phyloP scores from a whole-genome alignment of 2,888 invertebrate species.

The Lysandra bellargus region DNA sequence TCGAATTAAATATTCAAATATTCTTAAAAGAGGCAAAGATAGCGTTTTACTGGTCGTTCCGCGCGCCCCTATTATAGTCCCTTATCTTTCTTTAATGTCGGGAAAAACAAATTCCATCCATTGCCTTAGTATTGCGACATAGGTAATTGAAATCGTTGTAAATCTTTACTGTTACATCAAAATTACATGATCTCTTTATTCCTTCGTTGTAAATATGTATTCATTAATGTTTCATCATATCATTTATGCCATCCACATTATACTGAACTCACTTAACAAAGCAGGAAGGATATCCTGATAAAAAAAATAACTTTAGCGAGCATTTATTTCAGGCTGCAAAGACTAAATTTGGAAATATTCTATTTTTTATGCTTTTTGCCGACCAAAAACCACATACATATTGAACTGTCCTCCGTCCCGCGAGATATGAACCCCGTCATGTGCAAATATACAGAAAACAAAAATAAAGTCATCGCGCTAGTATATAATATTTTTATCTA shows the following conservation, averaged over 20 bases:
- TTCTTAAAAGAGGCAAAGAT: conserved; percentile 48
- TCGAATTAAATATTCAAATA: conserved; percentile 51
- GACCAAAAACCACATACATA: conserved; percentile 31
- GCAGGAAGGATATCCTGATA: neutral
- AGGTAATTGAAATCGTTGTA: conserved; percentile 41
- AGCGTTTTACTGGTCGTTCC: conserved; percentile 48
- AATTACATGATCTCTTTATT: conserved; percentile 18
- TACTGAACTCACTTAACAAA: neutral
- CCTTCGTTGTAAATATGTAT: neutral
- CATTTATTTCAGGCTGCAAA: neutral
- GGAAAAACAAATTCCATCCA: conserved; percentile 39
- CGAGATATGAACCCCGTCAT: conserved; percentile 30
- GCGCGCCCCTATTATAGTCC: conserved; percentile 43
- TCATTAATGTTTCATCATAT: too few relatives aligned
- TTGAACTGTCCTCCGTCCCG: conserved; percentile 27
- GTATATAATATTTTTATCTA: conserved; percentile 3
- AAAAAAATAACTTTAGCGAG: neutral
- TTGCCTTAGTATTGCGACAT: conserved; percentile 37
- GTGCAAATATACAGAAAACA: conserved; percentile 25
- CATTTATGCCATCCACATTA: too few relatives aligned
- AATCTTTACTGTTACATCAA: conserved; percentile 35
- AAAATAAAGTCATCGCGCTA: conserved; percentile 7
- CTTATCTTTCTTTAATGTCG: conserved; percentile 46
- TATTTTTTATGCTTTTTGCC: conserved; percentile 28
- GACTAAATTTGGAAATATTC: conserved; percentile 8